Base-by-base conservation (phyloP, 1,140 invertebrate genomes). In the Eubasilissa regina region DNA sequence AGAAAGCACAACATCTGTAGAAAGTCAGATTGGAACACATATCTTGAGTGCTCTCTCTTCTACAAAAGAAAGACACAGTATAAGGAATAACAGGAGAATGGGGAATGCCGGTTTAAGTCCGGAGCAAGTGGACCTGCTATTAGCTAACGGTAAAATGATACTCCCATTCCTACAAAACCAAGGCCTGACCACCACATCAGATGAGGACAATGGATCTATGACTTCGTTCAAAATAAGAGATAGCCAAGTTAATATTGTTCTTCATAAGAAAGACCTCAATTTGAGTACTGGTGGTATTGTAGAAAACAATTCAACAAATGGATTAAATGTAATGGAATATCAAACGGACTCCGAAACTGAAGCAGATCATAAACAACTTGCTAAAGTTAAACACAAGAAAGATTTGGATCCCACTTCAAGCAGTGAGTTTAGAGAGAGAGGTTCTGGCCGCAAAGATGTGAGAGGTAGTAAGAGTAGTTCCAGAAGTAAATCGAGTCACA, bases 1-100 rank as follows among this genome's bases (percentile, higher is more conserved):
- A 76, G 94, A 93, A 19, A 95, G 94, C 84, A 94, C 93, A 53
- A 94, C 94, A 0, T 96, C 95, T 0, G 91, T 95, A 51, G 94
- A 95, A 82, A 95, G 94, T 80, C 93, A 95, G 85, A 87, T 94
- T 9, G 92, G 91, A 45, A 76, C 62, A 7, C 85, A 86, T 84
- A 87, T 87, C 62, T 70, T 85, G 43, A 83, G 82, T 43, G 81
- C 84, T 25, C 73, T 85, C 21, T 81, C 84, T 9, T 62, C 83
- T 17, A 72, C 73, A 13, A 77, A 78, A 64, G 74, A 72, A n/a
- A 76, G 73, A 74, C 45, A 58, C n/a, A 82, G 83, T 62, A 82
- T 82, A 53, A 89, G 92, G 25, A 35, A 35, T 86, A 91, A 92
- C 75, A 86, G 92, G 64, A 87, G 93, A 48, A 86, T 87, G 3